Evolutionary conservation across 2,113 vertebrate genomes (phyloP).

Genomic region (Pundamilia nyererei): DNA sequence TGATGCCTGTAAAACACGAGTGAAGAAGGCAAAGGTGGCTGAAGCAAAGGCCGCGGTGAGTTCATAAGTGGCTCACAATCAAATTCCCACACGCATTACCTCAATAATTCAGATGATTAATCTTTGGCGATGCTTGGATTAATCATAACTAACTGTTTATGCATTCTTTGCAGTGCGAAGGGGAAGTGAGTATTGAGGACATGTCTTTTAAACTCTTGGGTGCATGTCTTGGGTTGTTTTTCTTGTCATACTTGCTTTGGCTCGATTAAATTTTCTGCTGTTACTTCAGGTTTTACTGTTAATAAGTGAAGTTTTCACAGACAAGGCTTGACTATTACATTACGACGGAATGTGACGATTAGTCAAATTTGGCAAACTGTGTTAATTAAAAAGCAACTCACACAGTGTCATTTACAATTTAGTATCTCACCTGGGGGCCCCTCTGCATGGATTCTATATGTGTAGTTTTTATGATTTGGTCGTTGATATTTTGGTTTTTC

Average conservation of each 20-base stretch:
- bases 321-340: neutral
- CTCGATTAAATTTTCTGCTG: neutral
- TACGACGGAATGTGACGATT: neutral
- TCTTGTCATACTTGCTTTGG: slow-evolving; percentile 64
- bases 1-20: slow-evolving; percentile 85
- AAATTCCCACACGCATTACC: neutral
- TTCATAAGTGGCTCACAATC: neutral
- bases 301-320: neutral
- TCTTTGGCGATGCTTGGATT: neutral
- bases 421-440: neutral
- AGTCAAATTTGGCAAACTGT: neutral
- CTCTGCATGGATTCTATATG: neutral
- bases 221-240: slow-evolving; percentile 3
- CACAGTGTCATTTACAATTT: neutral
- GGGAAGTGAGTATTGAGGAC: slow-evolving; percentile 88
- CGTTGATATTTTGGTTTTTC: neutral
- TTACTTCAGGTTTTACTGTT: neutral
- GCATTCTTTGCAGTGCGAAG: slow-evolving; percentile 88
- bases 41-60: slow-evolving; percentile 92
- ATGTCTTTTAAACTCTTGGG: neutral
- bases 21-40: slow-evolving; percentile 89
- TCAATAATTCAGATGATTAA: neutral
- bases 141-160: slow-evolving; percentile 44
- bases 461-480: neutral
- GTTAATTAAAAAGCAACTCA: neutral